Percentiles rank a stretch among this genome's conserved stretches.
Evolutionary conservation across 2,113 vertebrate genomes (phyloP).

Genomic region (Lonchura striata): DNA sequence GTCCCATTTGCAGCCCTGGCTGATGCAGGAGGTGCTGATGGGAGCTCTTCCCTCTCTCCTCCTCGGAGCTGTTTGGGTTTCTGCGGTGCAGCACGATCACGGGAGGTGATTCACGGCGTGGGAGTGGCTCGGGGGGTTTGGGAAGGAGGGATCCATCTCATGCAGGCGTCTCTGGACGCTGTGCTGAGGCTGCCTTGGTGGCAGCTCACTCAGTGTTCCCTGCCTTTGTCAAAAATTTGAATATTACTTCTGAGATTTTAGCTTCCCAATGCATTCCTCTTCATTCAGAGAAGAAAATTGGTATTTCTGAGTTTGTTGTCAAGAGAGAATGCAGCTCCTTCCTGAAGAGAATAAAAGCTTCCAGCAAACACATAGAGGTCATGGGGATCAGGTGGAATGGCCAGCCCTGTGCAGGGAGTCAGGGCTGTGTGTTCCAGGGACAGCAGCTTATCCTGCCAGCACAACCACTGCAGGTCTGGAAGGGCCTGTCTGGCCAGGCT

Average conservation of each 20-base stretch:
- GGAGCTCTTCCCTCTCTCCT: not conserved
- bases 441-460: not conserved
- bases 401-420: not conserved
- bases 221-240: not conserved
- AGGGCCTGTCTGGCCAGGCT: not conserved
- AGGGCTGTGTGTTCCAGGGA: not conserved
- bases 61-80: not conserved
- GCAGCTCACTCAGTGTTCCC: not conserved
- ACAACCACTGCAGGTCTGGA: not conserved
- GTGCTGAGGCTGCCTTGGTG: not conserved
- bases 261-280: not conserved
- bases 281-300: not conserved
- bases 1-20: not conserved
- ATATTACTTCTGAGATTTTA: not conserved
- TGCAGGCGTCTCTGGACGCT: fast-evolving
- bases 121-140: fast-evolving
- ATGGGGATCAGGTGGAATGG: not conserved
- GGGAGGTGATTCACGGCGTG: not conserved
- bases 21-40: not conserved
- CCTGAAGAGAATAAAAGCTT: not conserved
- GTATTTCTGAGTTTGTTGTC: not conserved
- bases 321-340: not conserved
- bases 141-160: not conserved
- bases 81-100: fast-evolving
- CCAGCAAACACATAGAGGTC: not conserved